A percentile compares a stretch with the other conserved stretches of the same genome.
Conservation (phyloP, 1,140 invertebrate genomes). For the Eriosoma lanigerum region DNA sequence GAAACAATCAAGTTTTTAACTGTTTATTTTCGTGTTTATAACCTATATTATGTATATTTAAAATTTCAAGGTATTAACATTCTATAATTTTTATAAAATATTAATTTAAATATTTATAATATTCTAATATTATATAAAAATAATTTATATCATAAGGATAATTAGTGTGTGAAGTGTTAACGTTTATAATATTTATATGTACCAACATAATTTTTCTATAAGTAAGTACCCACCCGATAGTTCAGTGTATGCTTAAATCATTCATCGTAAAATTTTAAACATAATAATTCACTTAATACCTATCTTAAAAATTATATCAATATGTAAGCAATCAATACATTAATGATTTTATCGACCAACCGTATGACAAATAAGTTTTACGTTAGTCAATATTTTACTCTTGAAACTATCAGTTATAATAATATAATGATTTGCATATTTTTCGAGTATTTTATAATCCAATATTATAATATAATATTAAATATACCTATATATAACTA, state of each 20-base stretch:
- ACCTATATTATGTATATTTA: constrained; percentile 11
- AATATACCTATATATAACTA: too few relatives aligned
- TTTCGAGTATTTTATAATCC: background rate
- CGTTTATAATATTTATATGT: constrained; percentile 5
- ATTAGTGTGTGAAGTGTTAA: constrained; percentile 28
- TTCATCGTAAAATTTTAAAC: background rate
- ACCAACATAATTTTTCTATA: constrained; percentile 9
- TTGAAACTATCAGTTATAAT: background rate
- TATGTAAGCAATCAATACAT: background rate
- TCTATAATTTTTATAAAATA: background rate
- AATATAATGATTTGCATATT: background rate
- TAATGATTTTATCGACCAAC: background rate
- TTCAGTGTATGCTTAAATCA: background rate
- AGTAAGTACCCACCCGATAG: background rate
- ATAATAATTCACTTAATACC: too few relatives aligned
- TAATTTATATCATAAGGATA: constrained; percentile 14
- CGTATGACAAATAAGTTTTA: background rate
- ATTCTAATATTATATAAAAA: constrained; percentile 15
- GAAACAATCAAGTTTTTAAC: constrained; percentile 37
- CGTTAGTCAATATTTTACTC: background rate
- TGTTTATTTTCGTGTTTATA: constrained; percentile 27
- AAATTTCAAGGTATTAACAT: constrained; percentile 8
- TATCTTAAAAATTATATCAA: background rate
- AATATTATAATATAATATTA: background rate
- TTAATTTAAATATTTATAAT: background rate